Conservation (phyloP, 2,113 vertebrate species). For the Microcebus murinus region DNA sequence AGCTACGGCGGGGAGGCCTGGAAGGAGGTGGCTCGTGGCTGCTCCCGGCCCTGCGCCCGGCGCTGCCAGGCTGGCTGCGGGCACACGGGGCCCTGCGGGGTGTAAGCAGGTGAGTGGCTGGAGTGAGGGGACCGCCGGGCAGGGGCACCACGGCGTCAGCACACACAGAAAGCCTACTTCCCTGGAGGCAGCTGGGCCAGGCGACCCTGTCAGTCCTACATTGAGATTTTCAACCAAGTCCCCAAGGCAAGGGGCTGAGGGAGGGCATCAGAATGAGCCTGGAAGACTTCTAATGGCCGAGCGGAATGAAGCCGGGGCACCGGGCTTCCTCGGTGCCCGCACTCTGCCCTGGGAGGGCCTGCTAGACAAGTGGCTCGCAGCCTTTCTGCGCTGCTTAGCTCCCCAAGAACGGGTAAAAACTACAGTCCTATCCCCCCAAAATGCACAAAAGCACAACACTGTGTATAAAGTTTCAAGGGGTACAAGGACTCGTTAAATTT, state of each 20-base stretch:
- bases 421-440: accelerated
- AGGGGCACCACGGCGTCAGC: background rate
- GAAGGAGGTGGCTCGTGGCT: background rate
- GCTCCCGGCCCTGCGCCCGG: too few species aligned
- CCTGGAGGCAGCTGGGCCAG: background rate
- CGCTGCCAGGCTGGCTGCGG: background rate
- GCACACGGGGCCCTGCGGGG: background rate
- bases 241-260: background rate
- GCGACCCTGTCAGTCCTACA: background rate
- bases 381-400: background rate
- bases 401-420: background rate
- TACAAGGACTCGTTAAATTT: background rate
- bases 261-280: background rate
- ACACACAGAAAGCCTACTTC: too few species aligned
- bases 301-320: accelerated
- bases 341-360: background rate
- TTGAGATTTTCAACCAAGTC: background rate
- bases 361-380: background rate
- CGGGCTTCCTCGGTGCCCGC: background rate
- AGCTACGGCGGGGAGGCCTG: background rate
- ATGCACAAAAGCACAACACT: background rate
- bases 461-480: background rate
- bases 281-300: background rate
- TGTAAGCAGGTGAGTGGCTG: background rate
- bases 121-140: background rate